Conservation (phyloP, 2,797 vertebrate species). For the Syndactyla subalaris region DNA sequence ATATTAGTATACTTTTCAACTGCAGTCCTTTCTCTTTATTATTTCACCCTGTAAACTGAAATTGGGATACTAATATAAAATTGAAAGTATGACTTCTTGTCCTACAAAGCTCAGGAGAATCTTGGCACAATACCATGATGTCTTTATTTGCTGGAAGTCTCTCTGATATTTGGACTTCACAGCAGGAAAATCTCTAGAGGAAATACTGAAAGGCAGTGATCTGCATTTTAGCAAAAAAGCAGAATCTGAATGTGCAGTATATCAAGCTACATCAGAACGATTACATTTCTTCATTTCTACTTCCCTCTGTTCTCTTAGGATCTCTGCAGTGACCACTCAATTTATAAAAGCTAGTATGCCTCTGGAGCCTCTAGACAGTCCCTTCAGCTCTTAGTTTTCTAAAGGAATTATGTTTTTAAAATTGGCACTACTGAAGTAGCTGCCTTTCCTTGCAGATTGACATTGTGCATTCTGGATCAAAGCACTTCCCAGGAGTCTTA, state of each 20-base stretch:
- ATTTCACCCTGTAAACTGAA: not conserved
- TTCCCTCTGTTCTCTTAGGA: not conserved
- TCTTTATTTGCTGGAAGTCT: not conserved
- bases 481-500: not conserved
- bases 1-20: not conserved
- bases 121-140: not conserved
- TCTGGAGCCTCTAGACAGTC: not conserved
- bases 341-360: not conserved
- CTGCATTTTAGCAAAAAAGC: not conserved
- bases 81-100: not conserved
- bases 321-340: not conserved
- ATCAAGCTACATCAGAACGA: not conserved
- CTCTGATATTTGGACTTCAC: not conserved
- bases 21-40: not conserved
- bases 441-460: not conserved
- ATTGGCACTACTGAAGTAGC: not conserved
- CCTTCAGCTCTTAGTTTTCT: not conserved
- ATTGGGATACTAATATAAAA: not conserved
- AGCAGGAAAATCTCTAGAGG: not conserved
- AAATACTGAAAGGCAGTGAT: not conserved
- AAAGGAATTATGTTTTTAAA: not conserved
- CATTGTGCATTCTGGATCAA: not conserved
- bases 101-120: not conserved
- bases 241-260: not conserved
- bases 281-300: not conserved